Evolutionary conservation across 2,113 vertebrate species (phyloP).

Genomic region (Gila orcuttii): DNA sequence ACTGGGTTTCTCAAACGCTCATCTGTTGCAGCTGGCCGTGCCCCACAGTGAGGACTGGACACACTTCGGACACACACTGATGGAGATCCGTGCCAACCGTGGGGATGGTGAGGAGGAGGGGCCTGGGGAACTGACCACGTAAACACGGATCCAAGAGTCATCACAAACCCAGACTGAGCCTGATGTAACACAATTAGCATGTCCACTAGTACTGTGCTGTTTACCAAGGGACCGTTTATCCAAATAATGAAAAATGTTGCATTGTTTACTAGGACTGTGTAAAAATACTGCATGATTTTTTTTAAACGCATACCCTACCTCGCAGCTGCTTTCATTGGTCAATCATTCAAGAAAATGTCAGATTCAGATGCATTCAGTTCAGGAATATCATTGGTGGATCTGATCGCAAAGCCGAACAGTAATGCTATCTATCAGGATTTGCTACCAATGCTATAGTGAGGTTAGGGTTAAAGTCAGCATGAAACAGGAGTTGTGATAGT

Average conservation of each 20-base stretch:
- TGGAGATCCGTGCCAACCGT: constrained; percentile 94
- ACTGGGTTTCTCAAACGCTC: constrained; percentile 9
- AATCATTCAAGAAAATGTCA: neutral
- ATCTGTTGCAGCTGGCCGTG: constrained; percentile 82
- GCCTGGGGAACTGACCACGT: constrained; percentile 84
- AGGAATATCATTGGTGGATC: neutral
- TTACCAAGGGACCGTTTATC: neutral
- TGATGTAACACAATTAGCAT: constrained; percentile 6
- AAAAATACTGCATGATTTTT: neutral
- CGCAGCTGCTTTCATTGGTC: no score
- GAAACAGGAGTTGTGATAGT: no score
- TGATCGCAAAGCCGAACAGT: neutral
- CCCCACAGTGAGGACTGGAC: constrained; percentile 93
- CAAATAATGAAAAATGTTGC: neutral
- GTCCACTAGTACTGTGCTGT: constrained; percentile 47
- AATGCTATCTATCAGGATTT: neutral
- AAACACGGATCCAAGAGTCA: constrained; percentile 48
- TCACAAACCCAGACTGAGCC: constrained; percentile 26
- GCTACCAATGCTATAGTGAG: neutral
- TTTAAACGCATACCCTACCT: no score
- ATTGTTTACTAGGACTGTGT: neutral
- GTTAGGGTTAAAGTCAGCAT: neutral
- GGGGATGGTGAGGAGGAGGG: constrained; percentile 93
- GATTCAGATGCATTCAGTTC: neutral
- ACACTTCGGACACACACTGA: constrained; percentile 88